These are phyloP conservation scores for Brachypteracias leptosomus DNA, from an alignment of 2,113 vertebrate species.

Conservation along the genomic window DNA sequence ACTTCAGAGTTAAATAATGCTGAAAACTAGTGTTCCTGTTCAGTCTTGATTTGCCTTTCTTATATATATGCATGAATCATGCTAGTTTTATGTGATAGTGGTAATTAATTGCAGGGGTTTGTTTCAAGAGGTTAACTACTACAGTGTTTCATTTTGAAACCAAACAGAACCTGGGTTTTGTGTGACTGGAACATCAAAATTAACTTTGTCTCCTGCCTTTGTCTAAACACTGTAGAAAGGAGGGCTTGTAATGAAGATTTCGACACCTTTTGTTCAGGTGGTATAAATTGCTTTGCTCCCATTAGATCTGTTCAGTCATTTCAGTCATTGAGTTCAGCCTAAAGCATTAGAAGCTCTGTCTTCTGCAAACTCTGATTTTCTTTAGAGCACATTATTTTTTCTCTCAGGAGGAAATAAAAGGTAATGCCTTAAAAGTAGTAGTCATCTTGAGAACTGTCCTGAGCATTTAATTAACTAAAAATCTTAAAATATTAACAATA, in stretches of 20 bases:
- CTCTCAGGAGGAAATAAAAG: not conserved
- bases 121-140: not conserved
- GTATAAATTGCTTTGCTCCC: not conserved
- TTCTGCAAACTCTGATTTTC: too few relatives aligned
- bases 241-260: not conserved
- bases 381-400: too few relatives aligned
- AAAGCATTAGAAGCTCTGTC: not conserved
- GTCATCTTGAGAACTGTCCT: not conserved
- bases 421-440: not conserved
- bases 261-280: not conserved
- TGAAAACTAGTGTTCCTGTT: not conserved
- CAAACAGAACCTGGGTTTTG: not conserved
- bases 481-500: not conserved
- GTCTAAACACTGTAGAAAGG: not conserved
- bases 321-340: not conserved
- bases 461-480: not conserved
- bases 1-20: not conserved
- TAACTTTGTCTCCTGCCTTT: not conserved
- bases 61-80: not conserved
- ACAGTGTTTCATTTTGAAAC: not conserved
- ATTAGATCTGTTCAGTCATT: not conserved
- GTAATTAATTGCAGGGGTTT: conserved; percentile 27
- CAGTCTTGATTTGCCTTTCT: conserved; percentile 19
- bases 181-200: not conserved
- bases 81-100: not conserved